Evolutionary conservation across 2,113 vertebrate genomes (phyloP).

Genomic region (Hiodon tergisus): DNA sequence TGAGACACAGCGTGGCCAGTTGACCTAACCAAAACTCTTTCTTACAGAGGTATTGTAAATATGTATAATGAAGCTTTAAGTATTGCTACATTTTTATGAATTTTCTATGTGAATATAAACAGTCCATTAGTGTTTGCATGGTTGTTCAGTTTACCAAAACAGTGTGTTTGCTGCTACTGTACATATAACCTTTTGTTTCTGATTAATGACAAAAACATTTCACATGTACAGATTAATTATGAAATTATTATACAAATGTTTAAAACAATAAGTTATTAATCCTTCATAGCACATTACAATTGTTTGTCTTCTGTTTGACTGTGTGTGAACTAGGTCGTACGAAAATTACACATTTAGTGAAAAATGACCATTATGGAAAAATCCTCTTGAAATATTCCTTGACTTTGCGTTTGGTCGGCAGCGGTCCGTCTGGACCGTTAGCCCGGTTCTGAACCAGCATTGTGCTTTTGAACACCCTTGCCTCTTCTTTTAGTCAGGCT

Average conservation of each 20-base stretch:
- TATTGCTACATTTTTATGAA: conserved; percentile 32
- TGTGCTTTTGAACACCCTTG: too few relatives aligned
- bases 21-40: conserved; percentile 46
- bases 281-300: conserved; percentile 42
- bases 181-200: conserved; percentile 49
- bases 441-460: too few relatives aligned
- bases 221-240: conserved; percentile 39
- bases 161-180: conserved; percentile 70
- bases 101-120: conserved; percentile 53
- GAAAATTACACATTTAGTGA: conserved; percentile 35
- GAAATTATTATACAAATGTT: conserved; percentile 46
- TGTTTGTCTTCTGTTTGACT: conserved; percentile 29
- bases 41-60: conserved; percentile 50
- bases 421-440: too few relatives aligned
- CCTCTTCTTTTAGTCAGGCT: too few relatives aligned
- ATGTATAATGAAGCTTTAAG: conserved; percentile 53
- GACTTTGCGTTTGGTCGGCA: too few relatives aligned
- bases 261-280: conserved; percentile 49
- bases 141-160: conserved; percentile 60
- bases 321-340: conserved; percentile 31
- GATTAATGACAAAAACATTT: conserved; percentile 42
- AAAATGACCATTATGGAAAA: conserved; percentile 28
- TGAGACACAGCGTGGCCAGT: conserved; percentile 4
- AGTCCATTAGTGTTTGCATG: conserved; percentile 33
- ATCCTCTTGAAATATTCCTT: conserved; percentile 3